Conservation (phyloP, 2,797 vertebrate species). For the Gobionotothen gibberifrons region DNA sequence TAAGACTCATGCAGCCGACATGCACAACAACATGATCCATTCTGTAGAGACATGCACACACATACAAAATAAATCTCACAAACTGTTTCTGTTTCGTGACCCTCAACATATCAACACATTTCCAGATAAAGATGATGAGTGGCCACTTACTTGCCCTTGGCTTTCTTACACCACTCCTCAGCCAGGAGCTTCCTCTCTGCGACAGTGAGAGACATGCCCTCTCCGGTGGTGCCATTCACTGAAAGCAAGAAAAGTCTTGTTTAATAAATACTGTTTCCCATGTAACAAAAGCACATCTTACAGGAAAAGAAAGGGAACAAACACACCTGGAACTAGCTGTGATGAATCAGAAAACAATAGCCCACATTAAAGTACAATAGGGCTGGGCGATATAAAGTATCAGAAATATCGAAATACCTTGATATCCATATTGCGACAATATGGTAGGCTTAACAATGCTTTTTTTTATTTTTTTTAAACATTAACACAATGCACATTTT, state of each 20-base stretch:
- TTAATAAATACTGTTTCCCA: background rate
- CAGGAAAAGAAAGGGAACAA: background rate
- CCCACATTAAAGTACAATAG: background rate
- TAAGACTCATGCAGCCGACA: conserved; percentile 91
- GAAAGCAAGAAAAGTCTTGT: conserved; percentile 29
- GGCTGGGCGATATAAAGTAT: background rate
- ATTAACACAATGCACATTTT: too few species aligned
- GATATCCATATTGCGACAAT: too few species aligned
- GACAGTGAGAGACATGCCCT: conserved; percentile 89
- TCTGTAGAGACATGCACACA: conserved; percentile 72
- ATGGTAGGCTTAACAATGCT: too few species aligned
- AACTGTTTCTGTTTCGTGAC: background rate
- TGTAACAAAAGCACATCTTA: background rate
- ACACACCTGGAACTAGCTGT: background rate
- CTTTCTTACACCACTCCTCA: conserved; percentile 89
- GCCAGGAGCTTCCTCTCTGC: conserved; percentile 90
- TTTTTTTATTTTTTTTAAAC: too few species aligned
- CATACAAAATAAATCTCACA: background rate
- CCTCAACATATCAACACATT: background rate
- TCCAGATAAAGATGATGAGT: background rate
- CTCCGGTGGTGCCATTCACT: conserved; percentile 98
- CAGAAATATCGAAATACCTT: too few species aligned
- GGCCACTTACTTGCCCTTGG: conserved; percentile 90
- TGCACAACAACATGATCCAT: conserved; percentile 92
- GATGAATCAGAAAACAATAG: background rate